Percentiles rank a stretch among this genome's conserved stretches.
phyloP scores from a whole-genome alignment of 23 tunicate genomes.

The Botrylloides violaceus region DNA sequence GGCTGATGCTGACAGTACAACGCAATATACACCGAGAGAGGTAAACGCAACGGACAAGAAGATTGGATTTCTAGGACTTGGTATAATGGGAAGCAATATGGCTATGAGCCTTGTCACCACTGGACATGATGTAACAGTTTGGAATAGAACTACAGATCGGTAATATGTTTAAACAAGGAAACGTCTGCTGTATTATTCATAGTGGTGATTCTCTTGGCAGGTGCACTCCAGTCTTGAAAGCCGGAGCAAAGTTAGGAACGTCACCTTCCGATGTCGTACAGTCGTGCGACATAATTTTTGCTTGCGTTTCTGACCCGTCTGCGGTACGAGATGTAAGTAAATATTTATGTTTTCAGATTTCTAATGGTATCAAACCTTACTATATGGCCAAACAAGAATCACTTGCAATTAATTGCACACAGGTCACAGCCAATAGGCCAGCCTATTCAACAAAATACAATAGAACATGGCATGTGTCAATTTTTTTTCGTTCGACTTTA shows the following conservation, averaged over 20 bases:
- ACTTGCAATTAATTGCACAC: too few relatives aligned
- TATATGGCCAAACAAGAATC: too few relatives aligned
- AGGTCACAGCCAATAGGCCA: too few relatives aligned
- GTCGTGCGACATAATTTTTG: slow-evolving; percentile 79
- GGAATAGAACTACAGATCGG: slow-evolving; percentile 68
- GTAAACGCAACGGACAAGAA: slow-evolving; percentile 81
- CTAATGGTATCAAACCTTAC: too few relatives aligned
- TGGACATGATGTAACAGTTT: slow-evolving; percentile 88
- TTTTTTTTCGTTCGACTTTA: too few relatives aligned
- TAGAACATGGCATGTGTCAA: too few relatives aligned
- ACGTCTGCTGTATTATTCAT: too few relatives aligned
- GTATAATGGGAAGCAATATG: slow-evolving; percentile 87
- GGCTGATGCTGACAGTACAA: slow-evolving; percentile 92
- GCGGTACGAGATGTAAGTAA: slow-evolving; percentile 65
- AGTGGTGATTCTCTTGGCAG: too few relatives aligned
- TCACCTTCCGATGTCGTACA: slow-evolving; percentile 75
- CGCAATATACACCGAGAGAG: slow-evolving; percentile 38
- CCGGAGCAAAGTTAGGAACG: slow-evolving; percentile 73
- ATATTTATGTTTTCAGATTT: too few relatives aligned
- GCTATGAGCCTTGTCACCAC: slow-evolving; percentile 48
- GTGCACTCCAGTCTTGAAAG: slow-evolving; percentile 53
- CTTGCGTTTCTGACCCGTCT: slow-evolving; percentile 79
- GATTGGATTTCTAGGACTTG: slow-evolving; percentile 83
- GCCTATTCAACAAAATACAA: too few relatives aligned
- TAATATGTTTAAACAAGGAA: too few relatives aligned